Evolutionary conservation across 2,797 vertebrate species (phyloP).

Genomic region (Spinibarbus caldwelli): DNA sequence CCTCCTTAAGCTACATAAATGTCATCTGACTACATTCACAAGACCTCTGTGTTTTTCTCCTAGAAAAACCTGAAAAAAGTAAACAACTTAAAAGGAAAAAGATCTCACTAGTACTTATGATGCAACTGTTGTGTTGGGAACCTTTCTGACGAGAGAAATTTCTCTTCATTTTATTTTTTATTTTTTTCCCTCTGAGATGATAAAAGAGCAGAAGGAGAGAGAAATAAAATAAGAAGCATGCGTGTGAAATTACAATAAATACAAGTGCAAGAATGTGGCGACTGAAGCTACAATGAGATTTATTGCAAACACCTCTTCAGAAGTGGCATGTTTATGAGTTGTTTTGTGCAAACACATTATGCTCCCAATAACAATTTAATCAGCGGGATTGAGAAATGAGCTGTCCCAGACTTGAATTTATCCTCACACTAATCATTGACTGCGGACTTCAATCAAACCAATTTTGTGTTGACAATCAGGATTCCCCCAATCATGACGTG

Average conservation of each 20-base stretch:
- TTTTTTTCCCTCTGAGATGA: not conserved
- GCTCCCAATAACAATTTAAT: conserved; percentile 37
- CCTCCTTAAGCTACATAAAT: conserved; percentile 1
- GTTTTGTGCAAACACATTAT: conserved; percentile 39
- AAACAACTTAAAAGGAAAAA: not conserved
- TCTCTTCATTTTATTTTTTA: not conserved
- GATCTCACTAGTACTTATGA: not conserved
- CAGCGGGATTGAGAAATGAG: conserved; percentile 33
- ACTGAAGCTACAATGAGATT: conserved; percentile 13
- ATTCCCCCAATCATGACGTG: conserved; percentile 15
- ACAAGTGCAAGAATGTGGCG: not conserved
- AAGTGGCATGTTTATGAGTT: conserved; percentile 41
- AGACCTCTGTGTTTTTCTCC: conserved; percentile 3
- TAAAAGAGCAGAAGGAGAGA: conserved; percentile 17
- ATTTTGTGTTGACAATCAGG: conserved; percentile 28
- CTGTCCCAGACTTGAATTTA: conserved; percentile 33
- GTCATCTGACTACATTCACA: conserved; percentile 5
- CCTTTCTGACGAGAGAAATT: not conserved
- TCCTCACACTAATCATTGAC: conserved; percentile 40
- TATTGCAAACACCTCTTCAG: conserved; percentile 15
- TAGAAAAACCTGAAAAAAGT: not conserved
- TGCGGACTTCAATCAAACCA: conserved; percentile 42
- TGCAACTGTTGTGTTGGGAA: conserved; percentile 18
- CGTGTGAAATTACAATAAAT: conserved; percentile 4
- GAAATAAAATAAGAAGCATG: not conserved